These are phyloP conservation scores for Conistra vaccinii DNA, from an alignment of 2,888 invertebrate species.

Conservation along the genomic window DNA sequence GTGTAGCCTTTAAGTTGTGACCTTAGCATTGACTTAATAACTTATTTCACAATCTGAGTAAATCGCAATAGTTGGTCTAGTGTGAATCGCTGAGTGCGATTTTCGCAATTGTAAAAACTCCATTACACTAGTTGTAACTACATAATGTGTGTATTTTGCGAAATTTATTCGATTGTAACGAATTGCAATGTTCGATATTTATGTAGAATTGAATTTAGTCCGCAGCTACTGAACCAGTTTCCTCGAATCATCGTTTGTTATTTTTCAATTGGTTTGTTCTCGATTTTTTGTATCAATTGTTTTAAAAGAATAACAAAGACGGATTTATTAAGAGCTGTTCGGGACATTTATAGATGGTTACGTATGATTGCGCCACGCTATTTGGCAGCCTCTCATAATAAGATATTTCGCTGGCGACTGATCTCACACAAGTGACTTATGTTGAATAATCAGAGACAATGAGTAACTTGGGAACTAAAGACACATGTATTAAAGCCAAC, in stretches of 20 bases:
- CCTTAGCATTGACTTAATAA: constrained; percentile 68
- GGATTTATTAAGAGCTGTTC: constrained; percentile 31
- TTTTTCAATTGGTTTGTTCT: constrained; percentile 27
- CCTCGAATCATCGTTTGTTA: constrained; percentile 18
- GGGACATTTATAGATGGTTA: constrained; percentile 47
- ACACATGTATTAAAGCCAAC: neutral
- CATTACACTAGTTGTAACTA: constrained; percentile 25
- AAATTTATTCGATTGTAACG: constrained; percentile 21
- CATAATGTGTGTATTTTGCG: constrained; percentile 27
- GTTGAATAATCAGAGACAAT: constrained; percentile 37
- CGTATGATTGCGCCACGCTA: constrained; percentile 45
- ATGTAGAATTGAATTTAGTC: constrained; percentile 9
- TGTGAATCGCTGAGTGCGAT: constrained; percentile 40
- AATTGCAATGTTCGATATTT: constrained; percentile 24
- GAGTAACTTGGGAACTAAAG: constrained; percentile 27
- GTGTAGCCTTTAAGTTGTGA: constrained; percentile 36
- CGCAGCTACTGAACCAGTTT: constrained; percentile 13
- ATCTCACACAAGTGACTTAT: constrained; percentile 33
- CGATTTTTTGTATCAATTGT: constrained; percentile 27
- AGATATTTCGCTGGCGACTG: constrained; percentile 47
- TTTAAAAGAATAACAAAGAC: constrained; percentile 34
- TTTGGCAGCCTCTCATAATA: constrained; percentile 52
- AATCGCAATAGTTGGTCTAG: constrained; percentile 42
- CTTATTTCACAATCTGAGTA: constrained; percentile 57
- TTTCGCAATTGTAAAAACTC: constrained; percentile 44